Evolutionary conservation across 2,888 invertebrate species (phyloP).

Genomic region (Minunthozetes semirufus): DNA sequence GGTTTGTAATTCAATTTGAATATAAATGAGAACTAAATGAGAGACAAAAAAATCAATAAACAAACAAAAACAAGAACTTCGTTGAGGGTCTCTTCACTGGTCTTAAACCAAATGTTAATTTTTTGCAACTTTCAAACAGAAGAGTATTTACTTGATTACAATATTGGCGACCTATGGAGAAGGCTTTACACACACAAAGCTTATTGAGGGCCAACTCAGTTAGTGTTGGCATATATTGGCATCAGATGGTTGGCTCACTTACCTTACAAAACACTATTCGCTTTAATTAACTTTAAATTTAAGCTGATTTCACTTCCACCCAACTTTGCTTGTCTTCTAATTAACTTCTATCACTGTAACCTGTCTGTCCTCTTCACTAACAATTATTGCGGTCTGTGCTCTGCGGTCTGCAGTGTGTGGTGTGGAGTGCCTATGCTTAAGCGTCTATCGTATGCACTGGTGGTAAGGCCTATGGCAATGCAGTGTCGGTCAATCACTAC

Average conservation of each 20-base stretch:
- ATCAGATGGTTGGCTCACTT: background rate
- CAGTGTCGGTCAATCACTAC: constrained; percentile 18
- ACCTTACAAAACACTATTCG: constrained; percentile 15
- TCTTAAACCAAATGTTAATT: constrained; percentile 26
- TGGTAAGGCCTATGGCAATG: background rate
- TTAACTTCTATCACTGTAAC: constrained; percentile 26
- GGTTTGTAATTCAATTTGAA: constrained; percentile 9
- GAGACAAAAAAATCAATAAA: constrained; percentile 20
- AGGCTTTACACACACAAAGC: background rate
- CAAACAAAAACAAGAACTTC: constrained; percentile 12
- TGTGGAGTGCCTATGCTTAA: background rate
- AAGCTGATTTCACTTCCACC: constrained; percentile 24
- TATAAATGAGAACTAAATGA: constrained; percentile 4
- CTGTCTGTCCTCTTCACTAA: background rate
- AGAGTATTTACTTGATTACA: constrained; percentile 1
- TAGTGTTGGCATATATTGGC: background rate
- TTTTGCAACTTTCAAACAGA: background rate
- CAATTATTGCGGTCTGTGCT: constrained; percentile 9
- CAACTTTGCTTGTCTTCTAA: constrained; percentile 27
- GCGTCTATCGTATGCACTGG: background rate
- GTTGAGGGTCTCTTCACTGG: no score
- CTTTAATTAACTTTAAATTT: constrained; percentile 32
- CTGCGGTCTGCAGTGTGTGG: background rate
- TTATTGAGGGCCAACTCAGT: background rate
- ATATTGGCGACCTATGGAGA: constrained; percentile 24